Conservation (phyloP, 2,797 vertebrate genomes). For the Orientallactaga sibirica region DNA sequence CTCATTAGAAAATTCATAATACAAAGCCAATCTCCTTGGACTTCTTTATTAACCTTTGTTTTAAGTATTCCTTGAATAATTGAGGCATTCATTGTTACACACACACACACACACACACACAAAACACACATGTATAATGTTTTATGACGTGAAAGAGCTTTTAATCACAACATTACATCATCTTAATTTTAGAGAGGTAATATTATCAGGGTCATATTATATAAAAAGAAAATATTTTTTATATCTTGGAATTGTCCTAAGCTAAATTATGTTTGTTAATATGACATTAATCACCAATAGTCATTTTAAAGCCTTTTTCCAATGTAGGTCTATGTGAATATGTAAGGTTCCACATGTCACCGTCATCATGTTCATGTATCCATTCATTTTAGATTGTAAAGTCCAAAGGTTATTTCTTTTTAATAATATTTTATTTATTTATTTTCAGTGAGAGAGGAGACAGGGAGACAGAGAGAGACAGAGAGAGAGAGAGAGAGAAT, state of each 20-base stretch:
- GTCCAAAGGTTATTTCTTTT: slow-evolving; percentile 65
- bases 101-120: too few relatives aligned
- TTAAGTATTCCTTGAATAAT: not conserved
- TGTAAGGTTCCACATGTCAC: not conserved
- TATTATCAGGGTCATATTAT: not conserved
- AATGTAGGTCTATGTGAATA: not conserved
- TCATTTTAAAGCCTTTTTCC: slow-evolving; percentile 11
- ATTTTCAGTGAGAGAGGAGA: too few relatives aligned
- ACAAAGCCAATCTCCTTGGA: not conserved
- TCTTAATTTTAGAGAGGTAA: too few relatives aligned
- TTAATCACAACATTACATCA: not conserved
- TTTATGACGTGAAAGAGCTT: not conserved
- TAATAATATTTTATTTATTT: too few relatives aligned
- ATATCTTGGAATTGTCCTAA: slow-evolving; percentile 41
- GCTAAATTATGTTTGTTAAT: not conserved
- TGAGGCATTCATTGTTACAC: not conserved
- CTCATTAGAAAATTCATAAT: not conserved
- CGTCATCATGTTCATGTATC: slow-evolving; percentile 66
- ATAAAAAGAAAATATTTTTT: not conserved
- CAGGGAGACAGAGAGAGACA: too few relatives aligned
- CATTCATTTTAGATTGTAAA: slow-evolving; percentile 58
- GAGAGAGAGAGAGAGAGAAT: too few relatives aligned
- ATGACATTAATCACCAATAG: not conserved
- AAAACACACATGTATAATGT: not conserved
- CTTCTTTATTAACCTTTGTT: not conserved